Percentiles rank a stretch among this genome's conserved stretches.
These are phyloP conservation scores for Cephonodes hylas DNA, from an alignment of 2,888 invertebrate species.

Conservation along the genomic window DNA sequence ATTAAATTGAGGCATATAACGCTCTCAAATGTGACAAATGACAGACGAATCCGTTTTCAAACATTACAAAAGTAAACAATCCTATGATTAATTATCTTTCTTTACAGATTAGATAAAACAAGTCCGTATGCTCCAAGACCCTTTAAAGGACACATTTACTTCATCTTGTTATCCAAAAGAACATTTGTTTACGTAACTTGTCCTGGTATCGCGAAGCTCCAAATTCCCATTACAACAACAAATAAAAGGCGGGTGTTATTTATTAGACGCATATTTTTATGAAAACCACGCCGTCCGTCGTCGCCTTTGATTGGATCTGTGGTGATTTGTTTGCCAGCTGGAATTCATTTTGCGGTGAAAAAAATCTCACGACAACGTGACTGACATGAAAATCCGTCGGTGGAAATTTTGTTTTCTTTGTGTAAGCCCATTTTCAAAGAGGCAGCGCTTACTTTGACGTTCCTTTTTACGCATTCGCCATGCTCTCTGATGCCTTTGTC, in stretches of 20 bases:
- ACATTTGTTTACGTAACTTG: not conserved
- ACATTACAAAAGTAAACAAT: no score
- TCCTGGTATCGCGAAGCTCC: not conserved
- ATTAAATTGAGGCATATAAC: no score
- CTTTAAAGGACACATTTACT: no score
- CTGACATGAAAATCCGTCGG: slow-evolving; percentile 62
- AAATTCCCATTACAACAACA: slow-evolving; percentile 2
- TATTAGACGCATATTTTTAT: slow-evolving; percentile 19
- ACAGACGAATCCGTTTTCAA: no score
- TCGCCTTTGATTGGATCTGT: slow-evolving; percentile 57
- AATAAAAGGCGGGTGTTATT: slow-evolving; percentile 9
- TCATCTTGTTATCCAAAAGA: not conserved
- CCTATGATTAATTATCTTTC: no score
- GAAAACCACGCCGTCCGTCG: slow-evolving; percentile 38
- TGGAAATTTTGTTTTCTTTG: slow-evolving; percentile 60
- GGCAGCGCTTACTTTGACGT: slow-evolving; percentile 45
- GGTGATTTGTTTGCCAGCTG: slow-evolving; percentile 61
- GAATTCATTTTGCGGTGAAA: slow-evolving; percentile 55
- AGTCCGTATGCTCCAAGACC: no score
- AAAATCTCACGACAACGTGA: slow-evolving; percentile 61
- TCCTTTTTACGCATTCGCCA: slow-evolving; percentile 39
- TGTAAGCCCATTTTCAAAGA: slow-evolving; percentile 50
- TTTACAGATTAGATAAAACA: no score
- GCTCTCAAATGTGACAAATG: no score
- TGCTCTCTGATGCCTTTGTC: slow-evolving; percentile 39